Percentiles rank a stretch among this genome's conserved stretches.
phyloP scores from a whole-genome alignment of 92 coral and sea anemone genomes.

The Umimayanthus chanpuru region DNA sequence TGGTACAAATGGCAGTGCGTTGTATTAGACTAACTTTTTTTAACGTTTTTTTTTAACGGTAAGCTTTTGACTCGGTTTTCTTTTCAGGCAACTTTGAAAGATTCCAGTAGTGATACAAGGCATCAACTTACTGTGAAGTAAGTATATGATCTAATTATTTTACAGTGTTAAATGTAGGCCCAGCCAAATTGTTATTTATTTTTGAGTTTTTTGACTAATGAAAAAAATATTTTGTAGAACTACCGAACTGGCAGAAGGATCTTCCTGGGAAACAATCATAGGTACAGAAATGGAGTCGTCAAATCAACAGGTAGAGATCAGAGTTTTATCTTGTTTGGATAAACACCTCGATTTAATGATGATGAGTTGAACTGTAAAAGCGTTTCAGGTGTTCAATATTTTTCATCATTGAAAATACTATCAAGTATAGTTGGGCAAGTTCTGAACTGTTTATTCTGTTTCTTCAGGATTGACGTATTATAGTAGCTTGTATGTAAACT shows the following conservation, averaged over 20 bases:
- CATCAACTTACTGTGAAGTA: not conserved
- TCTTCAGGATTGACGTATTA: too few relatives aligned
- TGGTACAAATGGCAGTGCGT: not conserved
- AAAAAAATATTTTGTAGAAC: slow-evolving; percentile 43
- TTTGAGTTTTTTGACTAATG: not conserved
- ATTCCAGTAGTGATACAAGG: not conserved
- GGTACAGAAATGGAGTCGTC: slow-evolving; percentile 64
- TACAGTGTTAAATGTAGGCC: not conserved
- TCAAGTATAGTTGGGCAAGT: too few relatives aligned
- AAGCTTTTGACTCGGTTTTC: not conserved
- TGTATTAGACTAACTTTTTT: not conserved
- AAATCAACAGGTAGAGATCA: slow-evolving; percentile 50
- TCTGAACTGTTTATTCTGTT: too few relatives aligned
- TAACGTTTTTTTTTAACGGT: not conserved
- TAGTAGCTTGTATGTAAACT: too few relatives aligned
- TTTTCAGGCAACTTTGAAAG: slow-evolving; percentile 1
- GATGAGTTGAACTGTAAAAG: too few relatives aligned
- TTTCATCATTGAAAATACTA: too few relatives aligned
- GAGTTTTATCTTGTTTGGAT: not conserved
- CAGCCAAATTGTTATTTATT: not conserved
- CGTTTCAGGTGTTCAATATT: too few relatives aligned
- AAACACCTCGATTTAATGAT: too few relatives aligned
- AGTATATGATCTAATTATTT: not conserved
- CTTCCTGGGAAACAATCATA: slow-evolving; percentile 80
- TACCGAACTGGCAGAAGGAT: slow-evolving; percentile 75